Evolutionary conservation across 2,888 invertebrate species (phyloP).

Genomic region (Epinotia ramella): DNA sequence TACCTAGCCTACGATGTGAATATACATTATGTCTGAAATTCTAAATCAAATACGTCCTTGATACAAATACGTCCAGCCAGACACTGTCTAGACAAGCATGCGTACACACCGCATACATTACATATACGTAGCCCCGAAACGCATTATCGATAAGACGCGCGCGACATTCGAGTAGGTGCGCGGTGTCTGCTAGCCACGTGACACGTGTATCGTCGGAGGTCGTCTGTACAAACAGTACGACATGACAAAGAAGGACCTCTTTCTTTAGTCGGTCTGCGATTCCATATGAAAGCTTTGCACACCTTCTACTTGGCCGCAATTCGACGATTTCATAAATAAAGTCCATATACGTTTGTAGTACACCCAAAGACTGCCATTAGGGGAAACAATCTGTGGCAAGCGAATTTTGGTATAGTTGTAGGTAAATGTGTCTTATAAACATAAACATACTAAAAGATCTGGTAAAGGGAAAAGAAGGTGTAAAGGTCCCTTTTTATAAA

Average conservation of each 20-base stretch:
- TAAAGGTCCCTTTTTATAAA: too few relatives aligned
- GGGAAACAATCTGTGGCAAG: too few relatives aligned
- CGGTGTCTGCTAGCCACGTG: not conserved
- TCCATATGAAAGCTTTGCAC: too few relatives aligned
- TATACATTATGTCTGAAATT: too few relatives aligned
- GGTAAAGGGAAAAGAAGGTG: too few relatives aligned
- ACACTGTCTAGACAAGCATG: conserved; percentile 5
- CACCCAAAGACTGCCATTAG: too few relatives aligned
- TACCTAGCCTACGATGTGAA: not conserved
- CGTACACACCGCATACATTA: not conserved
- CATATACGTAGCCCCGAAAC: not conserved
- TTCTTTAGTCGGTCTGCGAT: too few relatives aligned
- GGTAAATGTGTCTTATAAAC: too few relatives aligned
- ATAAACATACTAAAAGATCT: too few relatives aligned
- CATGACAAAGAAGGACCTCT: too few relatives aligned
- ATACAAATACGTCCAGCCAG: not conserved
- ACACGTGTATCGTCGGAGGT: not conserved
- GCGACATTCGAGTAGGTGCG: not conserved
- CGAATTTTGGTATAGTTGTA: too few relatives aligned
- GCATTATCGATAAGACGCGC: not conserved
- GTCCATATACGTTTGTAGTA: not conserved
- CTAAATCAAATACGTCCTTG: not conserved
- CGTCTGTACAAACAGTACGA: too few relatives aligned
- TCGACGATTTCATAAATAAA: not conserved
- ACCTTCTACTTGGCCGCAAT: not conserved